These are phyloP conservation scores for Drosophila ezoana DNA, from an alignment of 2,888 invertebrate species.

Conservation along the genomic window DNA sequence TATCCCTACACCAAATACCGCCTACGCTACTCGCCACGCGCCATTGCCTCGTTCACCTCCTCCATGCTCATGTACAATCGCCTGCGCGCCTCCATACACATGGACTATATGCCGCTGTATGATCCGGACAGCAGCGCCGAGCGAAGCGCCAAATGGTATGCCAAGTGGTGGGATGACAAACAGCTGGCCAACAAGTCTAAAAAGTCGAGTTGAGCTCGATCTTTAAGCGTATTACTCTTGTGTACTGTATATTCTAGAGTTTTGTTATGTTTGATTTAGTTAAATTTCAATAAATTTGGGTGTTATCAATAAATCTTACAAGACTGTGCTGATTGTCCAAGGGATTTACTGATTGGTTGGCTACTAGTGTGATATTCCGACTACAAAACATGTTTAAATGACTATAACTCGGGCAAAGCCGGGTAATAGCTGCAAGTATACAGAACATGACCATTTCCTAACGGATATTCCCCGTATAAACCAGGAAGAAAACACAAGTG, in stretches of 20 bases:
- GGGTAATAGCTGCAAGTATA: too few relatives aligned
- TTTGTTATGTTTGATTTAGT: conserved; percentile 23
- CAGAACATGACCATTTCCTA: too few relatives aligned
- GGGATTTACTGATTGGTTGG: too few relatives aligned
- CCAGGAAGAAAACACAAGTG: neutral
- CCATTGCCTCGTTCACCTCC: conserved; percentile 86
- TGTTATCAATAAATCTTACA: conserved; percentile 6
- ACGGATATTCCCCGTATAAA: neutral
- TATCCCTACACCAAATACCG: conserved; percentile 79
- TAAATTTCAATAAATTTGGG: conserved; percentile 36
- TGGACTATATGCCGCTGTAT: conserved; percentile 84
- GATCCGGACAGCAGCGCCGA: conserved; percentile 80
- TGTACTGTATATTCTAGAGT: conserved; percentile 19
- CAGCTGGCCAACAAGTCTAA: conserved; percentile 41
- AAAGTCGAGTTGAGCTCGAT: conserved; percentile 47
- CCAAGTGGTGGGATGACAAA: conserved; percentile 81
- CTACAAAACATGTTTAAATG: too few relatives aligned
- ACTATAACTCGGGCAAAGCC: too few relatives aligned
- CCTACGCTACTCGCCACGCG: conserved; percentile 83
- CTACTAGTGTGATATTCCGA: too few relatives aligned
- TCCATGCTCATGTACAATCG: conserved; percentile 87
- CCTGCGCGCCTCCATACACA: conserved; percentile 86
- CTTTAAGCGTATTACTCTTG: conserved; percentile 2
- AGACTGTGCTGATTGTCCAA: neutral
- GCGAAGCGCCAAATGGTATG: conserved; percentile 83